phyloP scores from a whole-genome alignment of 2,888 invertebrate species.

The Metacarcinus magister region DNA sequence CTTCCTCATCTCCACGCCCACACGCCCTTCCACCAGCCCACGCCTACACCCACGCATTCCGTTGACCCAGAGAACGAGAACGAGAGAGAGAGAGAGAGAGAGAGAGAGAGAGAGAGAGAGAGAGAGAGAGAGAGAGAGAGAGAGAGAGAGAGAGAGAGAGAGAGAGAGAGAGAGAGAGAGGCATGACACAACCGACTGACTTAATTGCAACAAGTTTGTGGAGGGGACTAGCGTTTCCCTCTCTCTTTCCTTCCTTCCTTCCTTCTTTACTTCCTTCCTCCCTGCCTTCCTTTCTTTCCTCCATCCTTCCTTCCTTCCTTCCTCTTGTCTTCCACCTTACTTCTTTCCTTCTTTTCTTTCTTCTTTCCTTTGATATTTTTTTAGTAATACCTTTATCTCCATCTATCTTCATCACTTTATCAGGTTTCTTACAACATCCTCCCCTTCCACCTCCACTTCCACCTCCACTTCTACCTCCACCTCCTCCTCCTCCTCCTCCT shows the following conservation, averaged over 20 bases:
- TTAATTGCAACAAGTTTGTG: background rate
- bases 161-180: conserved; percentile 39
- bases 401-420: background rate
- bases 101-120: conserved; percentile 39
- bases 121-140: conserved; percentile 39
- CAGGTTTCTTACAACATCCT: too few species aligned
- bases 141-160: conserved; percentile 39
- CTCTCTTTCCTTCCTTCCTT: background rate
- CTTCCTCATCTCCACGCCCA: background rate
- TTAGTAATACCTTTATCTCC: background rate
- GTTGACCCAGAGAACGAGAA: background rate
- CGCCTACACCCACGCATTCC: background rate
- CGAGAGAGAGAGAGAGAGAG: conserved; percentile 22
- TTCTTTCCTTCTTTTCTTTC: background rate
- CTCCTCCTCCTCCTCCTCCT: background rate
- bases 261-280: background rate
- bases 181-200: background rate
- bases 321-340: background rate
- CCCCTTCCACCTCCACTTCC: too few species aligned
- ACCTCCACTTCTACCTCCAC: too few species aligned
- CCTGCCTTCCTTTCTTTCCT: background rate
- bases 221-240: background rate
- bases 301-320: background rate
- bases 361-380: background rate
- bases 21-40: background rate